phyloP scores from a whole-genome alignment of 2,888 invertebrate species.

The Vanessa cardui region DNA sequence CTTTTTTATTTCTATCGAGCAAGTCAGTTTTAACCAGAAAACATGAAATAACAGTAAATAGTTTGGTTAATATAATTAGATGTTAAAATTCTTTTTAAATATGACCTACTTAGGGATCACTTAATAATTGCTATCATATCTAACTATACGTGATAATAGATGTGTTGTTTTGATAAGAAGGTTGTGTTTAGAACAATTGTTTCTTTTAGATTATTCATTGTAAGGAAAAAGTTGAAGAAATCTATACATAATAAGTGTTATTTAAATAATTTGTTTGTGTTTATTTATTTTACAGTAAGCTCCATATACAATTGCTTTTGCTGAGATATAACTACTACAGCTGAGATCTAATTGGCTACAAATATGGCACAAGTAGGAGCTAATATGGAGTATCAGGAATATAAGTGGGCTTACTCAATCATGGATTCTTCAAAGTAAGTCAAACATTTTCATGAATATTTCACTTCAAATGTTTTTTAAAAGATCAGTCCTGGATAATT shows the following conservation, averaged over 20 bases:
- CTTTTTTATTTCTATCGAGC: conserved; percentile 30
- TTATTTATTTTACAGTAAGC: conserved; percentile 29
- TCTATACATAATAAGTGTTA: not conserved
- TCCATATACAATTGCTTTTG: conserved; percentile 18
- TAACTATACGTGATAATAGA: too few species aligned
- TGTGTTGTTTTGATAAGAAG: too few species aligned
- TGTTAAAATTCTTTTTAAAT: not conserved
- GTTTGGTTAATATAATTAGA: not conserved
- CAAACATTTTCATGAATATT: too few species aligned
- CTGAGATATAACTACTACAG: conserved; percentile 7
- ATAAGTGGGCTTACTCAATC: conserved; percentile 96
- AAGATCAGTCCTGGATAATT: too few species aligned
- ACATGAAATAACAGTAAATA: not conserved
- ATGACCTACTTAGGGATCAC: conserved; percentile 2
- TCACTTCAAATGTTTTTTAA: too few species aligned
- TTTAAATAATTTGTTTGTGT: not conserved
- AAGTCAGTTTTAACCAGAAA: not conserved
- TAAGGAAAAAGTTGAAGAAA: too few species aligned
- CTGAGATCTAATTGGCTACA: conserved; percentile 31
- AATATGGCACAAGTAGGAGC: conserved; percentile 79
- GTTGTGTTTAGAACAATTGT: too few species aligned
- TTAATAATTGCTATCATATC: not conserved
- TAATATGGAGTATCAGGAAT: conserved; percentile 84
- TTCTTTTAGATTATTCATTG: too few species aligned
- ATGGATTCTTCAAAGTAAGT: conserved; percentile 94